phyloP scores from a whole-genome alignment of 2,113 vertebrate genomes.

The Anthoscopus minutus region DNA sequence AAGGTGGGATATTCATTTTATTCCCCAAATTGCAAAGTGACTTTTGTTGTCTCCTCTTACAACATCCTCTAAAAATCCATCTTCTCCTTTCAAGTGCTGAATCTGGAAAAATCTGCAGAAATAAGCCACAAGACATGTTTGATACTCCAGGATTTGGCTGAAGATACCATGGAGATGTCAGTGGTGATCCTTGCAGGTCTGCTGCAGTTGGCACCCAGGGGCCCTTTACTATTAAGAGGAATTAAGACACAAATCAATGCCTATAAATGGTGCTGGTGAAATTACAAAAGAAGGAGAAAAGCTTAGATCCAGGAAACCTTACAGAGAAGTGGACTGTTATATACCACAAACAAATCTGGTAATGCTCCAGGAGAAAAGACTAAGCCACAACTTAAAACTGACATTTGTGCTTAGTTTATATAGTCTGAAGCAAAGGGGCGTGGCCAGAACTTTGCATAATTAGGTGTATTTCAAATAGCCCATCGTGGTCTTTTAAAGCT shows the following conservation, averaged over 20 bases:
- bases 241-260: not conserved
- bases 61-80: not conserved
- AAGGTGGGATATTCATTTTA: not conserved
- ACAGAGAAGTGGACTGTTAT: not conserved
- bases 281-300: not conserved
- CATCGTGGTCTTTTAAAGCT: constrained; percentile 33
- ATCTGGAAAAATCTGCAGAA: not conserved
- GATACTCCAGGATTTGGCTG: not conserved
- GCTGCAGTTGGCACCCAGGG: not conserved
- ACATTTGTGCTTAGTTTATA: not conserved
- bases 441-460: not conserved
- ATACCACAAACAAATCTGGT: not conserved
- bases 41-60: not conserved
- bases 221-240: not conserved
- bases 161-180: not conserved
- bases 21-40: not conserved
- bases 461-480: not conserved
- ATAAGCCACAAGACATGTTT: not conserved
- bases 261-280: not conserved
- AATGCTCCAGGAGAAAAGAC: not conserved
- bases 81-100: not conserved
- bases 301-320: not conserved
- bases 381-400: not conserved
- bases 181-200: not conserved
- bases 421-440: not conserved